These are phyloP conservation scores for Eupithecia dodoneata DNA, from an alignment of 2,888 invertebrate genomes.

Conservation along the genomic window DNA sequence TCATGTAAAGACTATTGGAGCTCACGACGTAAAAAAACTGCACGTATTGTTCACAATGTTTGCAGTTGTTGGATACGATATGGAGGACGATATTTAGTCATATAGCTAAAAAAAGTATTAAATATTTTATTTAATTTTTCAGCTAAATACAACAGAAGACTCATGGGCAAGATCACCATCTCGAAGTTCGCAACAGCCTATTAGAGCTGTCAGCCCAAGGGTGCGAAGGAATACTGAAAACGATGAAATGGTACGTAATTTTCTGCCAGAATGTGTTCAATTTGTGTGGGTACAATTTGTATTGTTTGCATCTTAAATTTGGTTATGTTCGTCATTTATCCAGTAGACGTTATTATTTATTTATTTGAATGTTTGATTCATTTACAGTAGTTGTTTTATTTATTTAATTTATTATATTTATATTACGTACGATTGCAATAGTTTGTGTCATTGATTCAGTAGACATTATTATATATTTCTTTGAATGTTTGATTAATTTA, in stretches of 20 bases:
- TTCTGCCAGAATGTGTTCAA: not conserved
- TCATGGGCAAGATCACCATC: slow-evolving; percentile 78
- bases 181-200: slow-evolving; percentile 76
- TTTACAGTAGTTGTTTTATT: not conserved
- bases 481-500: not conserved
- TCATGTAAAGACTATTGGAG: not conserved
- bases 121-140: slow-evolving; percentile 37
- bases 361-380: not conserved
- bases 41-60: not conserved
- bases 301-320: slow-evolving; percentile 13
- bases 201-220: slow-evolving; percentile 80
- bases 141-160: slow-evolving; percentile 72
- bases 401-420: not conserved
- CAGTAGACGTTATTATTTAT: not conserved
- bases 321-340: slow-evolving; percentile 37
- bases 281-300: slow-evolving; percentile 1
- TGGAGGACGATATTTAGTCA: not conserved
- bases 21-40: not conserved
- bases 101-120: not conserved
- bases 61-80: not conserved
- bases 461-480: not conserved
- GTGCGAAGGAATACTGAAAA: slow-evolving; percentile 75
- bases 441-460: slow-evolving; percentile 41
- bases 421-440: too few species aligned
- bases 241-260: slow-evolving; percentile 70